Conservation (phyloP, 2,888 invertebrate genomes). For the Muschampia plurimacula region DNA sequence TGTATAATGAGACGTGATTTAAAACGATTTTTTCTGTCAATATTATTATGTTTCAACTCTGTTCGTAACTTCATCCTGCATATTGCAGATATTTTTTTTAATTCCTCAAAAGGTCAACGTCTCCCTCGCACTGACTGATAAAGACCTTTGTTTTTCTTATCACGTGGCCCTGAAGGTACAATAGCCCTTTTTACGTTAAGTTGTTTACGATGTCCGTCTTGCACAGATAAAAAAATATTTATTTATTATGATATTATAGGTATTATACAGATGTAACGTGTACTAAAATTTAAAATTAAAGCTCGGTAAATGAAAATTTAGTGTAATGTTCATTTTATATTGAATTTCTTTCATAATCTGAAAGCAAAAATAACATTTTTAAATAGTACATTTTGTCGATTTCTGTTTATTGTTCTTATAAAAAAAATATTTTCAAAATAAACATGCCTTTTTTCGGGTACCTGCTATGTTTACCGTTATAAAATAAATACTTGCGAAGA, state of each 20-base stretch:
- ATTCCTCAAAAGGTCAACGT: slow-evolving; percentile 37
- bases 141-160: slow-evolving; percentile 56
- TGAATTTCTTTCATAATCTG: no score
- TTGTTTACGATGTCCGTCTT: slow-evolving; percentile 53
- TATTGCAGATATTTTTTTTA: slow-evolving; percentile 5
- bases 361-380: no score
- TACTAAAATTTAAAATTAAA: slow-evolving; percentile 26
- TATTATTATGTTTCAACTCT: not conserved
- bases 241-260: slow-evolving; percentile 5
- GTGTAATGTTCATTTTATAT: no score
- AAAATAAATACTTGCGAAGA: no score
- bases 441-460: no score
- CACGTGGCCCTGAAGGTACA: slow-evolving; percentile 73
- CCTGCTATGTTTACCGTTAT: no score
- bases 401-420: no score
- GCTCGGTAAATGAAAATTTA: not conserved
- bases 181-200: slow-evolving; percentile 68
- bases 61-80: no score
- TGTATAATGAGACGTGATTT: no score
- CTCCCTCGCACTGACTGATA: slow-evolving; percentile 44
- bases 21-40: no score
- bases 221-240: slow-evolving; percentile 40
- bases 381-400: no score
- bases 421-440: no score
- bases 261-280: not conserved